Evolutionary conservation across 2,888 invertebrate species (phyloP).

Genomic region (Heterodera filipjevi): DNA sequence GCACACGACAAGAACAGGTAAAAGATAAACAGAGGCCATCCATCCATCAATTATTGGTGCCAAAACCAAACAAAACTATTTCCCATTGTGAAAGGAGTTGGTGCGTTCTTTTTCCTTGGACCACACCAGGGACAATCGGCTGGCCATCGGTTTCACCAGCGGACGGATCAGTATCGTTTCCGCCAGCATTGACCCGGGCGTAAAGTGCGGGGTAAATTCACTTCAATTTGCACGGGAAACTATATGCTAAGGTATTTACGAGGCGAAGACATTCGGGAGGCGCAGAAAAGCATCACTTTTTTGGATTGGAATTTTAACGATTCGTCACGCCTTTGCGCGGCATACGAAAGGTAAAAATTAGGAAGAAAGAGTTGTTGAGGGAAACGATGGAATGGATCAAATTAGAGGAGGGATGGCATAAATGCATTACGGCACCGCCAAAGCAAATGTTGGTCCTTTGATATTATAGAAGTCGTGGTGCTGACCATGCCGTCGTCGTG

Average conservation of each 20-base stretch:
- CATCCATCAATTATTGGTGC: neutral
- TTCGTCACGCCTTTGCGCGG: slow-evolving; percentile 31
- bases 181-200: slow-evolving; percentile 15
- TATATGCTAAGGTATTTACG: slow-evolving; percentile 18
- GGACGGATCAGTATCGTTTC: slow-evolving; percentile 36
- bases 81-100: slow-evolving; percentile 20
- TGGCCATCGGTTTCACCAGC: slow-evolving; percentile 39
- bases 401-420: neutral
- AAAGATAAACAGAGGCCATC: too few relatives aligned
- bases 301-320: slow-evolving; percentile 32
- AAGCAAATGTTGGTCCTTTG: neutral
- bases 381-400: neutral
- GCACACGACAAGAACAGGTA: slow-evolving; percentile 33
- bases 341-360: slow-evolving; percentile 39
- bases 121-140: slow-evolving; percentile 31
- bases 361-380: neutral
- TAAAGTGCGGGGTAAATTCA: slow-evolving; percentile 18
- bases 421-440: neutral
- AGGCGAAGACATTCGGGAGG: slow-evolving; percentile 32
- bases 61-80: neutral
- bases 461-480: slow-evolving; percentile 33
- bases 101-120: slow-evolving; percentile 36
- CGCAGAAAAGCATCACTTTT: slow-evolving; percentile 29
- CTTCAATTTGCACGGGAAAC: slow-evolving; percentile 11
- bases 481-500: slow-evolving; percentile 33